phyloP scores from a whole-genome alignment of 2,113 vertebrate genomes.

The Phoxinus phoxinus region DNA sequence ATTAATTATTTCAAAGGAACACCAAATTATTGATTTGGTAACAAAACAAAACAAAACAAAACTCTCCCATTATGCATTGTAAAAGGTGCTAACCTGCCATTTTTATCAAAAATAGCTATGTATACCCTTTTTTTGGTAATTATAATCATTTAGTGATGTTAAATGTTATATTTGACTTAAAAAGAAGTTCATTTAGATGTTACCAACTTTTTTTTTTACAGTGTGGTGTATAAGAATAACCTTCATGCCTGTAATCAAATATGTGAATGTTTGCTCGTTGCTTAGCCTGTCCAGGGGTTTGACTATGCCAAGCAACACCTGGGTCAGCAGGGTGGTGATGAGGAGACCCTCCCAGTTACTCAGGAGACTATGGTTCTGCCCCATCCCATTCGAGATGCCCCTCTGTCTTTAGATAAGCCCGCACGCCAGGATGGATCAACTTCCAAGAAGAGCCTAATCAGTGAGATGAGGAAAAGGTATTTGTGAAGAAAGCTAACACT shows the following conservation, averaged over 20 bases:
- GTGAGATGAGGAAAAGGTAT: slow-evolving; percentile 93
- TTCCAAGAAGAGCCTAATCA: slow-evolving; percentile 85
- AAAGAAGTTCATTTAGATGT: background rate
- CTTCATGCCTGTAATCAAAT: slow-evolving; percentile 1
- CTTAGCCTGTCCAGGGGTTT: slow-evolving; percentile 95
- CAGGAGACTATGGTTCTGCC: slow-evolving; percentile 93
- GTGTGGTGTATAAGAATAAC: background rate
- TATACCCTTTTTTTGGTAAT: no score
- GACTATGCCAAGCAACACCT: slow-evolving; percentile 98
- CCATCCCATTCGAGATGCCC: slow-evolving; percentile 84
- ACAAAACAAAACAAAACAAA: background rate
- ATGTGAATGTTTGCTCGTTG: slow-evolving; percentile 11
- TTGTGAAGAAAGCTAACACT: background rate
- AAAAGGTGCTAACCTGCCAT: no score
- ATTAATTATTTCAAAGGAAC: background rate
- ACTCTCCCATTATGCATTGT: background rate
- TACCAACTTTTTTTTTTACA: background rate
- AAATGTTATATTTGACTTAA: background rate
- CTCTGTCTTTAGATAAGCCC: slow-evolving; percentile 88
- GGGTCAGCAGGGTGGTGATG: slow-evolving; percentile 93
- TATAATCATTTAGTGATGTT: no score
- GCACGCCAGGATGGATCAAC: slow-evolving; percentile 85
- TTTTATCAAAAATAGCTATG: no score
- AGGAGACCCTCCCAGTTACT: slow-evolving; percentile 89
- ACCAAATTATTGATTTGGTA: background rate